Base-by-base conservation (phyloP, 2,888 invertebrate species). In the Trichopria drosophilae region DNA sequence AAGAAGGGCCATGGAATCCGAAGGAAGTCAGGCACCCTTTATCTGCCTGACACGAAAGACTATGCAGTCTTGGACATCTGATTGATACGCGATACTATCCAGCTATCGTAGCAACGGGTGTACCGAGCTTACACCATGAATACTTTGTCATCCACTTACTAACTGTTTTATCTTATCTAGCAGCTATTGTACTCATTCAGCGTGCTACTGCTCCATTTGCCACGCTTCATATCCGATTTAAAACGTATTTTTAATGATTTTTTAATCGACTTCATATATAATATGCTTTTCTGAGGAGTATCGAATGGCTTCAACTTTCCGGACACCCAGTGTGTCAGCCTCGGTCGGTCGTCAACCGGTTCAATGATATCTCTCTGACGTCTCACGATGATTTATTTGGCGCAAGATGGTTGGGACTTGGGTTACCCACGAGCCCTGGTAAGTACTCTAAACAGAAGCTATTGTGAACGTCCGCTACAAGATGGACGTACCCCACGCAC, bases 361-460 rank as follows among this genome's bases (percentile, higher is more conserved):
- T 69, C 71, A 73, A 72, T 69, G 73, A 73, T 74, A 74, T 74
- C 73, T 73, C 59, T 35, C 65, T 62, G 68, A 69, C 68, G 68
- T 68, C 63, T 67, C 61, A 66, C 66, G 72, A 74, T 74, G 74
- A 74, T 74, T 74, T 74, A 74, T 74, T 72, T 68, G 69, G 66
- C 66, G 63, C 70, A 72, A 72, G 71, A 73, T 73, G 71, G 69
- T 67, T 63, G 69, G 10, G 22, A 65, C 68, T 66, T 68, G 67
- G 65, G 67, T 67, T 66, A 67, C 64, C 55, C 59, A 44, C 61
- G 57, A 59, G 58, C 60, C 42, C 47, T 46, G 53, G 62, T 70
- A 71, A 70, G 69, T 71, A 68, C 68, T 71, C 69, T 71, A 72
- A 72, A 72, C 72, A 72, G 71, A 72, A 73, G 72, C 73, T 70